Evolutionary conservation across 2,888 invertebrate genomes (phyloP).

Genomic region (Plagodis pulveraria): DNA sequence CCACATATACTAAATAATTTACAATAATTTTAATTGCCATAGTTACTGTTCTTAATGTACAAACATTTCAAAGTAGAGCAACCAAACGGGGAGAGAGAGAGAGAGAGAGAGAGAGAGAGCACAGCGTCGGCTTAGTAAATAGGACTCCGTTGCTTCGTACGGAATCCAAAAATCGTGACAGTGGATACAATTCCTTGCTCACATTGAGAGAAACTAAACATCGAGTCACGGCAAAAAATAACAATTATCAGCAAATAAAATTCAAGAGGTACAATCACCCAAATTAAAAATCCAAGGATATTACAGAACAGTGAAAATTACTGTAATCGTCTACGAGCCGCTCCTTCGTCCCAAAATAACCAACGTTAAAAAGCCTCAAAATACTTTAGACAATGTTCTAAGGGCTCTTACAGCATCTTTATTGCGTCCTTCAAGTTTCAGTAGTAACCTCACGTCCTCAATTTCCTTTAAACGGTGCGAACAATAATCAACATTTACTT

Average conservation of each 20-base stretch:
- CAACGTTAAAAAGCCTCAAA: constrained; percentile 13
- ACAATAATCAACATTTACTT: constrained; percentile 68
- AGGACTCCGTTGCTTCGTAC: no score
- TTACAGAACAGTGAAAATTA: constrained; percentile 17
- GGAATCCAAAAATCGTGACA: no score
- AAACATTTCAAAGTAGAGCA: no score
- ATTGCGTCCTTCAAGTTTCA: constrained; percentile 19
- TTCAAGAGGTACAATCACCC: constrained; percentile 6
- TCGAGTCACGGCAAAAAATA: no score
- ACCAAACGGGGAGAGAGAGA: no score
- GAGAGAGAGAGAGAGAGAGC: no score
- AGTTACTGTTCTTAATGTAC: no score
- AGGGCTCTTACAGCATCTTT: constrained; percentile 20
- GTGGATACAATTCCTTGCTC: no score
- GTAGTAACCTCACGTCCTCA: constrained; percentile 54
- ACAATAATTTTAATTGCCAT: no score
- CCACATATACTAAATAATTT: no score
- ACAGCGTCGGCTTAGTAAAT: no score
- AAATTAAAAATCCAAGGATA: constrained; percentile 15
- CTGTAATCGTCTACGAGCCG: constrained; percentile 19
- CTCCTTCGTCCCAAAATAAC: constrained; percentile 6
- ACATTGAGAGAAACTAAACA: no score
- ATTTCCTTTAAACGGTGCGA: constrained; percentile 68
- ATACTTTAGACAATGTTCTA: constrained; percentile 13
- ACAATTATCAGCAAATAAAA: neutral